phyloP scores from a whole-genome alignment of 2,888 invertebrate genomes.

The Zaprionus bogoriensis region DNA sequence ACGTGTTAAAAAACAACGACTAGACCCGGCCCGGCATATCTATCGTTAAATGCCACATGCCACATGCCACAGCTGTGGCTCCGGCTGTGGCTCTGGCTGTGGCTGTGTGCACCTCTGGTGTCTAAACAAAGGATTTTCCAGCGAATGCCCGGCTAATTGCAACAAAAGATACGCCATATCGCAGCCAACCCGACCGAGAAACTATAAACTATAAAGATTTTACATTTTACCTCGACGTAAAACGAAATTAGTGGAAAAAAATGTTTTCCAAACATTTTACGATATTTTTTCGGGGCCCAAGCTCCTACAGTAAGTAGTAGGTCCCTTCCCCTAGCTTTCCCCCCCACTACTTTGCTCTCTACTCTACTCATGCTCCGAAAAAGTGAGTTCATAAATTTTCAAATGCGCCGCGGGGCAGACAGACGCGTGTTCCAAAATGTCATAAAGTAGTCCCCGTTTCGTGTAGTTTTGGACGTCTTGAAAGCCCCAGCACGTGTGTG shows the following conservation, averaged over 20 bases:
- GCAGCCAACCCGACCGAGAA: slow-evolving; percentile 38
- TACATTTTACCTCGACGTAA: slow-evolving; percentile 51
- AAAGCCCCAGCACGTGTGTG: slow-evolving; percentile 60
- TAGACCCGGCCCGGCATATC: too few relatives aligned
- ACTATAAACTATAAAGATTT: slow-evolving; percentile 52
- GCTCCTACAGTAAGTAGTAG: background rate
- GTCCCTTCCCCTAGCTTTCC: background rate
- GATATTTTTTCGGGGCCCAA: slow-evolving; percentile 43
- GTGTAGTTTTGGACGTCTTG: slow-evolving; percentile 58
- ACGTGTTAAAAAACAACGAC: slow-evolving; percentile 37
- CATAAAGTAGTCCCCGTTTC: slow-evolving; percentile 65
- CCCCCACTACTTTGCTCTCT: background rate
- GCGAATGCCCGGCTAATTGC: slow-evolving; percentile 65
- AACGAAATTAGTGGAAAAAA: slow-evolving; percentile 68
- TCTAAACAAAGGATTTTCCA: slow-evolving; percentile 73
- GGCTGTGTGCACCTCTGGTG: slow-evolving; percentile 47
- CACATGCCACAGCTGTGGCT: slow-evolving; percentile 40
- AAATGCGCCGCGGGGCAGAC: slow-evolving; percentile 32
- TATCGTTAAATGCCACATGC: slow-evolving; percentile 54
- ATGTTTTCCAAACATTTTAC: slow-evolving; percentile 63
- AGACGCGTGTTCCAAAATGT: slow-evolving; percentile 70
- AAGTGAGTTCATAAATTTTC: slow-evolving; percentile 56
- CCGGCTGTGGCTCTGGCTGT: too few relatives aligned
- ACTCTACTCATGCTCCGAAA: background rate
- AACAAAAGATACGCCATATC: slow-evolving; percentile 34